phyloP scores from a whole-genome alignment of 35 echinoderm and acorn worm genomes.

The Lytechinus variegatus region DNA sequence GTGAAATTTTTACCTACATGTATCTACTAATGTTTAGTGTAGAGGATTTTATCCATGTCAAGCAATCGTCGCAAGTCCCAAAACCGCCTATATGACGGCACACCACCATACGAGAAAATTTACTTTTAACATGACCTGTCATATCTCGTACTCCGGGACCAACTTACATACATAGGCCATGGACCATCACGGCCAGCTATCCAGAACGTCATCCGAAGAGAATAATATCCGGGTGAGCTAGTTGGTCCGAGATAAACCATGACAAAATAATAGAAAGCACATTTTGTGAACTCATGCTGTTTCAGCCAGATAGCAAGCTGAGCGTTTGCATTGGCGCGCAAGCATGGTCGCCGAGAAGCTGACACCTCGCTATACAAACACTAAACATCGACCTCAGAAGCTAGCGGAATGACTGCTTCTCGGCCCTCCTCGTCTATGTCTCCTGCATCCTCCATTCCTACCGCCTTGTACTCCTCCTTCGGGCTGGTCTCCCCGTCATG shows the following conservation, averaged over 20 bases:
- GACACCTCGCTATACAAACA: background rate
- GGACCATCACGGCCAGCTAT: no score
- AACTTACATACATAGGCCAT: no score
- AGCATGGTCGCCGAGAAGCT: background rate
- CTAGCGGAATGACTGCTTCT: conserved; percentile 24
- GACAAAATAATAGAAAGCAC: background rate
- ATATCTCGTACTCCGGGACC: no score
- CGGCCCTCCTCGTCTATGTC: conserved; percentile 7
- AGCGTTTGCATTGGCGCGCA: background rate
- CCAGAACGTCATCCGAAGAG: no score
- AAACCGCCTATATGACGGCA: no score
- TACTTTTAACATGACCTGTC: no score
- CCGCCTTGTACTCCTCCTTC: conserved; percentile 50
- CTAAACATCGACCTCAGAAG: conserved; percentile 38
- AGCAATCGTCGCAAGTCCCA: no score
- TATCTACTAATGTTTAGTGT: no score
- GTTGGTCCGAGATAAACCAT: background rate
- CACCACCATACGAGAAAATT: no score
- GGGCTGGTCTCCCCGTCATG: conserved; percentile 42
- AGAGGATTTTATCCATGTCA: no score
- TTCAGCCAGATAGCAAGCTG: background rate
- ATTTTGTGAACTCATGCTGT: background rate
- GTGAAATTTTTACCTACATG: no score
- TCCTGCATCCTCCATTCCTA: conserved; percentile 30
- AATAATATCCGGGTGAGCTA: background rate